Percentiles rank a stretch among this genome's conserved stretches.
phyloP scores from a whole-genome alignment of 37 sponge, comb jelly and placozoan genomes.

The Halisarca cf. caerulea region DNA sequence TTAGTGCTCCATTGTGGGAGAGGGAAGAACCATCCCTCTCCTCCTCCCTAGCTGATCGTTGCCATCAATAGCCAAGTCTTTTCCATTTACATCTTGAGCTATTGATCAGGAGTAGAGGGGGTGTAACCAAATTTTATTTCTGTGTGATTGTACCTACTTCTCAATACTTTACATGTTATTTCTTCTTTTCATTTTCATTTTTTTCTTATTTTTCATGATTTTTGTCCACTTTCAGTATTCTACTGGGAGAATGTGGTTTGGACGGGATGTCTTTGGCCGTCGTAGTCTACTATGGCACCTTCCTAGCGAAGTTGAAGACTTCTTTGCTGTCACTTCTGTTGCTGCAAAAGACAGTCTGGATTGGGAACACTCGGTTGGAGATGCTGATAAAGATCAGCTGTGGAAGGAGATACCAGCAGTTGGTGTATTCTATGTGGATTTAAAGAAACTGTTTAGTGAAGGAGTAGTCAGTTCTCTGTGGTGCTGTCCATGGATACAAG shows the following conservation, averaged over 20 bases:
- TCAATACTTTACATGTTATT: background rate
- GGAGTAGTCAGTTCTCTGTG: slow-evolving; percentile 25
- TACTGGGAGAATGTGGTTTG: slow-evolving; percentile 86
- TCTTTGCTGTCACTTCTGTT: slow-evolving; percentile 75
- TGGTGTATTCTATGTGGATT: slow-evolving; percentile 44
- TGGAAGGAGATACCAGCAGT: slow-evolving; percentile 81
- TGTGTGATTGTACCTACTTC: too few relatives aligned
- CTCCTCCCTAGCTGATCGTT: too few relatives aligned
- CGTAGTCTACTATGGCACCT: slow-evolving; percentile 90
- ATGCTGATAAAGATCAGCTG: background rate
- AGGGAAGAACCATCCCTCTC: too few relatives aligned
- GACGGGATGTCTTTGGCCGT: slow-evolving; percentile 95
- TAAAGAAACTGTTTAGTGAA: background rate
- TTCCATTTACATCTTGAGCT: too few relatives aligned
- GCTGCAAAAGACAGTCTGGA: slow-evolving; percentile 20
- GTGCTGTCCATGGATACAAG: slow-evolving; percentile 74
- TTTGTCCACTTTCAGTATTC: slow-evolving; percentile 3
- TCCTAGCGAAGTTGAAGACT: slow-evolving; percentile 23
- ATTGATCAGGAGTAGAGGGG: too few relatives aligned
- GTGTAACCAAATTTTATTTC: too few relatives aligned
- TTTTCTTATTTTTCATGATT: background rate
- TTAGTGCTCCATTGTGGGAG: too few relatives aligned
- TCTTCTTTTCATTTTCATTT: background rate
- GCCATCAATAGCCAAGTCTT: too few relatives aligned
- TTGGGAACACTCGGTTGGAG: background rate